Percentiles rank a stretch among this genome's conserved stretches.
Evolutionary conservation across 1,140 invertebrate genomes (phyloP).

Genomic region (Papilio xuthus): DNA sequence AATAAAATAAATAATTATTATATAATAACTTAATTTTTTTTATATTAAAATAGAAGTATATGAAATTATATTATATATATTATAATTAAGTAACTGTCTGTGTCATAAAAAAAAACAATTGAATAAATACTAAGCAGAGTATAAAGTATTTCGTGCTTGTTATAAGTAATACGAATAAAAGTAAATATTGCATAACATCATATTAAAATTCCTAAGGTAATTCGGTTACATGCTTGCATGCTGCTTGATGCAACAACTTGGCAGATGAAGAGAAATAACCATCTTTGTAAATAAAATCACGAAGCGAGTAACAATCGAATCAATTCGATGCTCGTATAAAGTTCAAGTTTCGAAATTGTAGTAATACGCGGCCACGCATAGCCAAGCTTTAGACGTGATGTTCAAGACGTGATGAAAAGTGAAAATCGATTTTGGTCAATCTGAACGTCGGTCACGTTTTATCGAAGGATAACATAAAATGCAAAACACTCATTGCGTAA

Average conservation of each 20-base stretch:
- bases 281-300: slow-evolving; percentile 36
- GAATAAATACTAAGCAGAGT: neutral
- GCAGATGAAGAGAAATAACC: slow-evolving; percentile 30
- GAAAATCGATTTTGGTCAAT: slow-evolving; percentile 33
- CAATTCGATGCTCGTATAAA: slow-evolving; percentile 56
- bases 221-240: slow-evolving; percentile 22
- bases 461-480: slow-evolving; percentile 27
- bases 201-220: slow-evolving; percentile 27
- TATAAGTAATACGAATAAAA: neutral
- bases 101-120: neutral
- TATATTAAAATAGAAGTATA: too few species aligned
- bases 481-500: slow-evolving; percentile 22
- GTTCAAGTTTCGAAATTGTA: slow-evolving; percentile 60
- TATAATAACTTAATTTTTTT: too few species aligned
- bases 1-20: too few species aligned
- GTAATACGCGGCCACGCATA: slow-evolving; percentile 44
- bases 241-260: slow-evolving; percentile 32
- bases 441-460: slow-evolving; percentile 19
- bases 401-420: slow-evolving; percentile 32
- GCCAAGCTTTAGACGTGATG: slow-evolving; percentile 23
- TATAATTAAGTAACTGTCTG: too few species aligned
- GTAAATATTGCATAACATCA: slow-evolving; percentile 5
- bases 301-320: slow-evolving; percentile 40
- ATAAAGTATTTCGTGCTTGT: neutral
- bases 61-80: too few species aligned